Conservation (phyloP, 2,797 vertebrate genomes). For the Nyctibius grandis region DNA sequence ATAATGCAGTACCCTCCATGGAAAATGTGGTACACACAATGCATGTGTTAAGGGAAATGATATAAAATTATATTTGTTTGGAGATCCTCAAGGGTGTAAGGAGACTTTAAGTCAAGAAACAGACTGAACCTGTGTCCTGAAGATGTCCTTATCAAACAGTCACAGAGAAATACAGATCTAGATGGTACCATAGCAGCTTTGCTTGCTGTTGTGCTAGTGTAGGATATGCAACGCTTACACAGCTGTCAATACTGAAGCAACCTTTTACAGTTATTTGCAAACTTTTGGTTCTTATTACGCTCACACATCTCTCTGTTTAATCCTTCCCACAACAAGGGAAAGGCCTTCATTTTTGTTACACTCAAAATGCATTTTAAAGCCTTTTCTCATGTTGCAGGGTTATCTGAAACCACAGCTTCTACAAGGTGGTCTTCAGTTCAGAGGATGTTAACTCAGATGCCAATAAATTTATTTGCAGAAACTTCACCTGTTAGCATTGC, state of each 20-base stretch:
- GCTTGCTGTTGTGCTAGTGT: background rate
- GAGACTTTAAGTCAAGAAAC: background rate
- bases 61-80: background rate
- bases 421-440: background rate
- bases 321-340: background rate
- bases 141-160: background rate
- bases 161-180: background rate
- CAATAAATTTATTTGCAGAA: background rate
- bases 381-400: background rate
- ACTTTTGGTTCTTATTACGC: background rate
- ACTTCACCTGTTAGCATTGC: background rate
- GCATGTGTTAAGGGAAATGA: background rate
- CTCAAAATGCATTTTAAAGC: background rate
- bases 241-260: background rate
- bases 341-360: background rate
- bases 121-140: background rate
- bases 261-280: background rate
- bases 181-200: background rate
- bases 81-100: background rate
- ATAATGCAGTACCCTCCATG: background rate
- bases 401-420: background rate
- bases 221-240: rapidly evolving
- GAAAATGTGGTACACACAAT: background rate
- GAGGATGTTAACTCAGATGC: background rate
- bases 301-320: background rate